phyloP scores from a whole-genome alignment of 2,797 vertebrate genomes.

The Protonibea diacanthus region DNA sequence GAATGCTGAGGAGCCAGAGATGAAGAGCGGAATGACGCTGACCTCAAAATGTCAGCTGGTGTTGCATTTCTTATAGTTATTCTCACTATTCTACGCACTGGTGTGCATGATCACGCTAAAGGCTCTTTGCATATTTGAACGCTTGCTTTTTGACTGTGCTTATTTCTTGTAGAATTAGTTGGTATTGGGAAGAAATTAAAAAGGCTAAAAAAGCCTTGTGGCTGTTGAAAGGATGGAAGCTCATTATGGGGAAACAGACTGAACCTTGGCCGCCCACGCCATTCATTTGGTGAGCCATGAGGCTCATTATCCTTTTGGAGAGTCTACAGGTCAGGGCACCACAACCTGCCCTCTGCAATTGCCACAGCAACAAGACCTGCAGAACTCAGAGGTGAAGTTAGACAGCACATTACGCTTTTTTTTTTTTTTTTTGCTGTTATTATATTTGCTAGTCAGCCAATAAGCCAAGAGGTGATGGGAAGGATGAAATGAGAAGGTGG shows the following conservation, averaged over 20 bases:
- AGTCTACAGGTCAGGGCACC: slow-evolving; percentile 75
- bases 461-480: slow-evolving; percentile 39
- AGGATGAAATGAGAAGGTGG: slow-evolving; percentile 58
- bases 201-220: slow-evolving; percentile 61
- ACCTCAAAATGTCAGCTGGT: slow-evolving; percentile 87
- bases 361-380: slow-evolving; percentile 74
- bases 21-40: slow-evolving; percentile 79
- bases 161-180: slow-evolving; percentile 56
- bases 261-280: slow-evolving; percentile 75
- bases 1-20: slow-evolving; percentile 76
- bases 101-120: slow-evolving; percentile 69
- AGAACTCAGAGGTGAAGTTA: slow-evolving; percentile 55
- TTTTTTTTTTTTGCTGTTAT: slow-evolving; percentile 36
- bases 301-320: slow-evolving; percentile 83
- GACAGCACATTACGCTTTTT: slow-evolving; percentile 45
- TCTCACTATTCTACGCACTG: slow-evolving; percentile 64
- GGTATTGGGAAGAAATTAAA: slow-evolving; percentile 55
- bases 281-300: slow-evolving; percentile 80
- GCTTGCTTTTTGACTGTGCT: slow-evolving; percentile 64
- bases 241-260: slow-evolving; percentile 78
- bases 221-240: slow-evolving; percentile 68
- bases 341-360: slow-evolving; percentile 71
- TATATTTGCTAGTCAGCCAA: slow-evolving; percentile 57
- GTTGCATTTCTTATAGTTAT: slow-evolving; percentile 82
- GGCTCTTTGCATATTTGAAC: slow-evolving; percentile 75